Base-by-base conservation (phyloP, 2,113 vertebrate genomes). In the Cercocebus atys region DNA sequence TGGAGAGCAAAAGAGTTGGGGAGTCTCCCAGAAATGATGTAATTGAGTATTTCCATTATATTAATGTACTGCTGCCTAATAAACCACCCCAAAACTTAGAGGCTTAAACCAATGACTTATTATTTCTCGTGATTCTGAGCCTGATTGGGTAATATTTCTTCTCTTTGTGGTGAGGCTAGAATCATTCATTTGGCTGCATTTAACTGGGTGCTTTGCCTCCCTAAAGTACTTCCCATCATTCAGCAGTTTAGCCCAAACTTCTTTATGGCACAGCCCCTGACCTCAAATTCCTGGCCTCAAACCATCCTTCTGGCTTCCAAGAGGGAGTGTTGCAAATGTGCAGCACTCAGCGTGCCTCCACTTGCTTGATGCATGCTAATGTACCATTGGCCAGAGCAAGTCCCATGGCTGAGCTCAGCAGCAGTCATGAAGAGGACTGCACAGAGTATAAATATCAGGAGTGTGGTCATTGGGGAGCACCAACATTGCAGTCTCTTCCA, bases 21-120 rank as follows among this genome's bases (percentile, higher is more conserved):
- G 22, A 93, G 22, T 52, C 73, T 82, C 35, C 55, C 43, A 83
- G 79, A 61, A 18, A 90, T 61, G 32, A 92, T 61, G 10, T 96
- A 89, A 95, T 88, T 93, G 47, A 82, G 18, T 61, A 80, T 93
- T 73, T 59, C 43, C n/a, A 64, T 45, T 79, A 22, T 32, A 64
- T 32, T 32, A 64, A 64, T 93, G 8, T 76, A 30, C 11, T 25
- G 4, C 45, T 88, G 40, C n/a, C 68, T 68, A 90, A 95, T 47
- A 85, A 93, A 22, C 27, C 27, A 88, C 13, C 35, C 27, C 23
- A 25, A 88, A 93, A 87, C 66, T 23, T 61, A 87, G 64, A 70
- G 66, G 22, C 35, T 90, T 80, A 50, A 13, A 84, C 3, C 3
- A 55, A 59, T 1, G 1, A 45, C 17, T 40, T 86, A 79, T 43